Evolutionary conservation across 2,888 invertebrate genomes (phyloP), one percentile per base, ranked within the genome.

Genomic region (Folsomia candida): DNA sequence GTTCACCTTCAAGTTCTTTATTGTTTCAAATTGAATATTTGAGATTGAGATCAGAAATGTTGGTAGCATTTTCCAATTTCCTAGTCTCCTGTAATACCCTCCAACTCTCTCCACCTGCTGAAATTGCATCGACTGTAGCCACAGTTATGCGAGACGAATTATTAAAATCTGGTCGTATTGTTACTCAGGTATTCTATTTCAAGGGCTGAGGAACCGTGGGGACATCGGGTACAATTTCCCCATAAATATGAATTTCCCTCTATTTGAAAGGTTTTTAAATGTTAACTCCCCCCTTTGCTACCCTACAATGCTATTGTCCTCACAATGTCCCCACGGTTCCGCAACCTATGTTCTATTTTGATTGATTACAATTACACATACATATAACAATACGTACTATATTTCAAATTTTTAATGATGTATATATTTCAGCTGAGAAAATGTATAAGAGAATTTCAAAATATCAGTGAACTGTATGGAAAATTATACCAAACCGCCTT

Each of bases 101-200:
- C 51, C 92, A 92, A 81, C 92, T 94, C 71, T 93, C 94, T 71
- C 97, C 96, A 28, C 94, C 96, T 51, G 94, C 96, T 0, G 95
- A 95, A 0, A 93, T 95, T 69, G 94, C 96, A 0, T 89, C 90
- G 1, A 89, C 91, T 1, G 87, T 92, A 66, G 93, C 93, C 0
- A 70, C 81, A 24, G 88, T 88, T 54, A 89, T 90, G 0, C 86
- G 91, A 65, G 92, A 92, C 81, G 91, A 92, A 80, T 86, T 91
- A 68, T 89, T 91, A 79, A 87, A 90, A 77, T 91, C 89, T 82
- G 92, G 92, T 0, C 89, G 92, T 77, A 89, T 92, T 1, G 90
- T 92, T 0, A 88, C 89, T 81, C 91, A 92, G 84, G 87, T 87
- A 78, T 37, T 37, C 14, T 37, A 4, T 37, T 37, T 37, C 37